These are phyloP conservation scores for Scaptomyza reducta DNA, from an alignment of 2,888 invertebrate genomes.

Conservation along the genomic window DNA sequence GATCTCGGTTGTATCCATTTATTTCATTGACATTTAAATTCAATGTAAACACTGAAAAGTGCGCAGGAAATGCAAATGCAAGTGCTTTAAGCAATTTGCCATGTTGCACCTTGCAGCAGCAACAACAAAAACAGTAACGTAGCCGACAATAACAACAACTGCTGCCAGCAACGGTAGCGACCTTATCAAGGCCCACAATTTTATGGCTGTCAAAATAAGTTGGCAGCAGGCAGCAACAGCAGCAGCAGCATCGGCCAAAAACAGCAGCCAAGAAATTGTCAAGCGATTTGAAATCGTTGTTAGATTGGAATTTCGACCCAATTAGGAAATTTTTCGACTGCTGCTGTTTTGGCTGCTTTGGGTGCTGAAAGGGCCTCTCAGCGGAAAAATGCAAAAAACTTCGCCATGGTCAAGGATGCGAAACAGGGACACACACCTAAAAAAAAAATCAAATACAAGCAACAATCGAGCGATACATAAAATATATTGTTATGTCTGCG, in stretches of 20 bases:
- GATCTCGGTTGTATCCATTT: no score
- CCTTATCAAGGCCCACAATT: constrained; percentile 52
- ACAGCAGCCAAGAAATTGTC: constrained; percentile 53
- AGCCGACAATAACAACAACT: constrained; percentile 2
- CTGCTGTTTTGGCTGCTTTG: constrained; percentile 26
- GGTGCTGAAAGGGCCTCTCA: constrained; percentile 39
- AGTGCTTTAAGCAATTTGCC: not conserved
- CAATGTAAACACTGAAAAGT: constrained; percentile 29
- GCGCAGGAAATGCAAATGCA: constrained; percentile 38
- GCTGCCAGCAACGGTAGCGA: constrained; percentile 2
- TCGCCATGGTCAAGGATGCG: constrained; percentile 51
- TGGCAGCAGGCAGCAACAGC: constrained; percentile 32
- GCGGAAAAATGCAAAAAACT: constrained; percentile 63
- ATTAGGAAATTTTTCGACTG: constrained; percentile 76
- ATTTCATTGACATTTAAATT: not conserved
- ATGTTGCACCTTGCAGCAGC: constrained; percentile 33
- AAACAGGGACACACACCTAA: constrained; percentile 22
- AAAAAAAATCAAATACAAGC: constrained; percentile 16
- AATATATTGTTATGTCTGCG: constrained; percentile 78
- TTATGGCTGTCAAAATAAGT: constrained; percentile 49
- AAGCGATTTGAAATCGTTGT: constrained; percentile 71
- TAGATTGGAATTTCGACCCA: constrained; percentile 82
- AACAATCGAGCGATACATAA: constrained; percentile 61
- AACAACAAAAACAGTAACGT: not conserved
- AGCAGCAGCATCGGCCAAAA: constrained; percentile 16